These are phyloP conservation scores for Orcinus orca DNA, from an alignment of 2,113 vertebrate genomes.

Conservation along the genomic window DNA sequence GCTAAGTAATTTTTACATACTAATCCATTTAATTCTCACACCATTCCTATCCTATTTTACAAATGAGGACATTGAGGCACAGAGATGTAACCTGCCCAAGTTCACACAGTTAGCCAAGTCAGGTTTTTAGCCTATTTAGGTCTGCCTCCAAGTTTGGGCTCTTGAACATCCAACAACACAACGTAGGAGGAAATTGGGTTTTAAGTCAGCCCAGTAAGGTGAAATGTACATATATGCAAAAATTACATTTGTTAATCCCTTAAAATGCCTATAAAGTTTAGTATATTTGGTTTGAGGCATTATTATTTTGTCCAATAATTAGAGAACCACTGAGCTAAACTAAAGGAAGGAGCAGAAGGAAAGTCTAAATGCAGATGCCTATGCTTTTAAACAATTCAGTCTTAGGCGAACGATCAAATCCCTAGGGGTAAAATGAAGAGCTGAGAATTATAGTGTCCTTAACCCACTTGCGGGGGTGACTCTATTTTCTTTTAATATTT, in stretches of 20 bases:
- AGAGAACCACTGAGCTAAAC: background rate
- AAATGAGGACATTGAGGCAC: slow-evolving; percentile 10
- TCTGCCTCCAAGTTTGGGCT: background rate
- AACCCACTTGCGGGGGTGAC: background rate
- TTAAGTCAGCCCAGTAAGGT: slow-evolving; percentile 10
- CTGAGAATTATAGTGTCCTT: background rate
- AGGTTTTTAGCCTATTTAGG: background rate
- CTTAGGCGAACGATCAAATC: background rate
- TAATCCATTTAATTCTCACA: slow-evolving; percentile 15
- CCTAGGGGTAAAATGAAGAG: background rate
- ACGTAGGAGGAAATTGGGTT: background rate
- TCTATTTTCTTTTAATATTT: slow-evolving; percentile 15
- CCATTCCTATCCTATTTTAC: background rate
- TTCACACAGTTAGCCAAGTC: background rate
- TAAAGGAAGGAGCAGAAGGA: background rate
- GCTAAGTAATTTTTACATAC: background rate
- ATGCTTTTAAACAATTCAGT: background rate
- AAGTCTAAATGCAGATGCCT: background rate
- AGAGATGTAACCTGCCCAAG: background rate
- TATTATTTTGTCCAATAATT: background rate
- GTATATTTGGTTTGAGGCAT: background rate
- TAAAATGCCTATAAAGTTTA: background rate
- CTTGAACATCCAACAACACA: background rate
- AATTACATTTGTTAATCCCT: slow-evolving; percentile 3
- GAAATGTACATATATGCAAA: slow-evolving; percentile 23